A percentile compares a stretch with the other conserved stretches of the same genome.
phyloP scores from a whole-genome alignment of 2,797 vertebrate genomes.

The Calcarius lapponicus region DNA sequence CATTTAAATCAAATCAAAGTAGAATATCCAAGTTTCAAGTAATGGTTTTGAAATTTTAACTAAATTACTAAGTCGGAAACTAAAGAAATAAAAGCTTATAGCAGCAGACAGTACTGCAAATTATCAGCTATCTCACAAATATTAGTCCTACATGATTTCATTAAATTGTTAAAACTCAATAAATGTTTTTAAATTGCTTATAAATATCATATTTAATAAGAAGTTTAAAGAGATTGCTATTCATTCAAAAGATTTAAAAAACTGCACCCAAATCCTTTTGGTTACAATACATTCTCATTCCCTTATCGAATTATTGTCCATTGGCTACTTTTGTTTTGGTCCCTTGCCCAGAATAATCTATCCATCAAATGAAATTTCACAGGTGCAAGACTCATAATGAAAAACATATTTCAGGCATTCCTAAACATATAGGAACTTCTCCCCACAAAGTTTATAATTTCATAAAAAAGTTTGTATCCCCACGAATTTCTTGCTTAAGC shows the following conservation, averaged over 20 bases:
- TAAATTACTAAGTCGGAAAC: neutral
- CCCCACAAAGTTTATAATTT: neutral
- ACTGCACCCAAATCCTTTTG: neutral
- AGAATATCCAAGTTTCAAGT: neutral
- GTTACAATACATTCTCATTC: neutral
- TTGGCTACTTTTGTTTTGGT: conserved; percentile 2
- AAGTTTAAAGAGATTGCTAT: neutral
- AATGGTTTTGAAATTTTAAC: neutral
- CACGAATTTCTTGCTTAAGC: neutral
- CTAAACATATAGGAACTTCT: neutral
- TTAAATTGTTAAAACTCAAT: neutral
- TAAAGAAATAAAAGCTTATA: neutral
- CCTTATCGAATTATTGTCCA: neutral
- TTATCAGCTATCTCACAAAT: neutral
- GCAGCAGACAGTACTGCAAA: neutral
- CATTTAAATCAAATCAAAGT: neutral
- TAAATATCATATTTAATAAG: neutral
- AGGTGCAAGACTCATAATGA: neutral
- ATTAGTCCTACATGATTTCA: neutral
- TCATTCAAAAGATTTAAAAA: neutral
- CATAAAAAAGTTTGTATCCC: neutral
- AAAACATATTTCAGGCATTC: neutral
- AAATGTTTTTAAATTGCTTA: neutral
- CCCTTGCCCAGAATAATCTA: neutral
- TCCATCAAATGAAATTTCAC: neutral